These are phyloP conservation scores for Hyaena hyaena DNA, from an alignment of 2,113 vertebrate species.

Conservation along the genomic window DNA sequence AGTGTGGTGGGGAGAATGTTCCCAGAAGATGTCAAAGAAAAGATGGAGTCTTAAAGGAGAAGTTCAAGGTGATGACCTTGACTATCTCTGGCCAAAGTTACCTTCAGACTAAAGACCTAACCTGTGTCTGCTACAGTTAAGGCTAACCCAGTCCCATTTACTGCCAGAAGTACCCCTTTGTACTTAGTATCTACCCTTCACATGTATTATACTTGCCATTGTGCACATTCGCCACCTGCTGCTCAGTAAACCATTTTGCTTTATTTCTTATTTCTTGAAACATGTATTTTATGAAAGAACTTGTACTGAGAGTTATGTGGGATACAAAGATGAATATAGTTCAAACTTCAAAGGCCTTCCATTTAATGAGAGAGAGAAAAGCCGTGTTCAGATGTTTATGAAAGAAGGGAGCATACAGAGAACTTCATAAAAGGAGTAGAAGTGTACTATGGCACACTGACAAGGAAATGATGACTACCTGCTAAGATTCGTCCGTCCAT, in stretches of 20 bases:
- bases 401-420: background rate
- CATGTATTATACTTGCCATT: background rate
- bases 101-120: background rate
- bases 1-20: background rate
- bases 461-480: background rate
- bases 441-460: background rate
- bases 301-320: background rate
- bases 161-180: background rate
- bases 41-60: background rate
- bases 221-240: background rate
- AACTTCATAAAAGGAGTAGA: background rate
- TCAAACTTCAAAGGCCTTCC: background rate
- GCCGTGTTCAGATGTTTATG: background rate
- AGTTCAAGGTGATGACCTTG: background rate
- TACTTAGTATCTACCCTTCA: background rate
- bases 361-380: background rate
- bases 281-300: background rate
- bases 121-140: background rate
- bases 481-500: background rate
- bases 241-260: background rate
- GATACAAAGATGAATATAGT: background rate
- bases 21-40: background rate
- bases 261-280: constrained; percentile 22
- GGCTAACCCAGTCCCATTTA: background rate
- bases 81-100: background rate